Evolutionary conservation across 2,888 invertebrate genomes (phyloP).

Genomic region (Eurois occulta): DNA sequence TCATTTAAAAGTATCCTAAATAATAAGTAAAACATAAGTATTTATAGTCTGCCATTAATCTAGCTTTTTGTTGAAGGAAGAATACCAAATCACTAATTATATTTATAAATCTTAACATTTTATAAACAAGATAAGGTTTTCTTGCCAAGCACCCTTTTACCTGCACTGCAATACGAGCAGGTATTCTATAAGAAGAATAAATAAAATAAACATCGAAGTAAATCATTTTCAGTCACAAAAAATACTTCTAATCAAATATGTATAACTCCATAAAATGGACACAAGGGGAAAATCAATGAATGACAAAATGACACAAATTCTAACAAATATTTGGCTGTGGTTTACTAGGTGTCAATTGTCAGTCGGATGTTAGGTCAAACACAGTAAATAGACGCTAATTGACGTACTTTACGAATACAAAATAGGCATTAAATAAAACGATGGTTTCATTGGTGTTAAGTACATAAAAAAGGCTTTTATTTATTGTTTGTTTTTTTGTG

Average conservation of each 20-base stretch:
- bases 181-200: not conserved
- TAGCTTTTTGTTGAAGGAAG: not conserved
- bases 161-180: not conserved
- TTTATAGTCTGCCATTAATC: not conserved
- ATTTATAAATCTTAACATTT: not conserved
- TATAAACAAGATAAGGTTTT: not conserved
- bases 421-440: not conserved
- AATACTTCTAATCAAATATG: not conserved
- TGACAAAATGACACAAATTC: not conserved
- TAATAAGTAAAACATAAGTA: not conserved
- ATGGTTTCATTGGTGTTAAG: not conserved
- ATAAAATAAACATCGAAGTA: not conserved
- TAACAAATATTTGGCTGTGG: constrained; percentile 37
- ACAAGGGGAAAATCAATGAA: not conserved
- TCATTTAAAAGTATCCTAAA: not conserved
- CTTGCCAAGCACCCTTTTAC: not conserved
- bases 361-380: constrained; percentile 34
- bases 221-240: not conserved
- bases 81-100: not conserved
- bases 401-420: constrained; percentile 10
- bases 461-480: not conserved
- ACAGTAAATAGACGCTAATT: constrained; percentile 25
- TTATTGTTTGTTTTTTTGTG: not conserved
- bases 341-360: constrained; percentile 26
- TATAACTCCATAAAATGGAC: not conserved